Evolutionary conservation across 2,113 vertebrate genomes (phyloP), one percentile per base, ranked within the genome.

Genomic region (Cyphomyrus discorhynchus): DNA sequence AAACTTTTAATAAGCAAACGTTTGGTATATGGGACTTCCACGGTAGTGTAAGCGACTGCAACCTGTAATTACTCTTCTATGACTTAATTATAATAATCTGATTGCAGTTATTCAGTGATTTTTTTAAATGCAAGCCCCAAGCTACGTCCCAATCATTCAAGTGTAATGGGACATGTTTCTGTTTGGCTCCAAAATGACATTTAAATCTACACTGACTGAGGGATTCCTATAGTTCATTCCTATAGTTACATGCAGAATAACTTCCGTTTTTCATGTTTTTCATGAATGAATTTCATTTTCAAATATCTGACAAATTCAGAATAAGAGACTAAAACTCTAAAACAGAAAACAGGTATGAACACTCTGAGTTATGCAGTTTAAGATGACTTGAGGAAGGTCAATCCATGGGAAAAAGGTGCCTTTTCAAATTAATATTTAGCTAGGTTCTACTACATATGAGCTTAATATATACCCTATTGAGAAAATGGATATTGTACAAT

Each of bases 41-140:
- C 97, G 97, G 97, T 96, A 96, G 96, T 95, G 97, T 97, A 98
- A 98, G 97, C 97, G 96, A 97, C 96, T 98, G 96, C 97, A 98
- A 98, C 97, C 98, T 98, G 97, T 99, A 99, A 99, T 99, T 99
- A 98, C 98, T 97, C 95, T 97, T 98, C 96, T 96, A 97, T 96
- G 96, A 97, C 97, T 98, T 99, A 98, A 99, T 99, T 98, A 98
- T 97, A 98, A 98, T 99, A 98, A 99, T 99, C 97, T 98, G 97
- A 99, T 99, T 98, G 97, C 97, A 99, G 98, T 99, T 99, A 99
- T 99, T 99, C 97, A 97, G 97, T 98, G 97, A 98, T 98, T 98
- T 56, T 53, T 27, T 98, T 98, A 98, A 96, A 98, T 98, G 98
- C 96, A 98, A 96, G 98, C 98, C 98, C 94, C 95, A 95, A 99